These are phyloP conservation scores for Holothuria scabra DNA, from an alignment of 53 echinoderm and acorn worm species.

Conservation along the genomic window DNA sequence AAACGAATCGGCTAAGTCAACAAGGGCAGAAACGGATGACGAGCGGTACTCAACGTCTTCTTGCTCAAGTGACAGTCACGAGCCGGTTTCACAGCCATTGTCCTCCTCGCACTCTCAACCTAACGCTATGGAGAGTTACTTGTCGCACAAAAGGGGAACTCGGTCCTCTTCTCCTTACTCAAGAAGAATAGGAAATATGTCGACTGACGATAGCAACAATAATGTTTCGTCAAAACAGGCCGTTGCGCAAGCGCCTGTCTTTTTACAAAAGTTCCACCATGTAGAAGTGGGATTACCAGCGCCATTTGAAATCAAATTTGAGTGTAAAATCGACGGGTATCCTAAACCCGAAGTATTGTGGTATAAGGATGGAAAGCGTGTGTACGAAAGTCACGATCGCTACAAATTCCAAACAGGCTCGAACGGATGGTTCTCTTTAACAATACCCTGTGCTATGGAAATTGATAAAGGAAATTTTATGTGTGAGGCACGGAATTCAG, in stretches of 20 bases:
- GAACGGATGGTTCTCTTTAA: conserved; percentile 61
- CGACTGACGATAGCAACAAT: conserved; percentile 23
- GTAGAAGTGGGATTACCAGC: conserved; percentile 62
- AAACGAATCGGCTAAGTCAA: conserved; percentile 27
- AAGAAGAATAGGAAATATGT: neutral
- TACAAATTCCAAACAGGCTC: conserved; percentile 52
- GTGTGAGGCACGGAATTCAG: conserved; percentile 86
- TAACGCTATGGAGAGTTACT: conserved; percentile 40
- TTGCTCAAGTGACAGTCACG: conserved; percentile 14
- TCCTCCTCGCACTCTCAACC: conserved; percentile 2
- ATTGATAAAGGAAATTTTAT: conserved; percentile 85
- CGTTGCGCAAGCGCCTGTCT: conserved; percentile 73
- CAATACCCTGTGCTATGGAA: conserved; percentile 55
- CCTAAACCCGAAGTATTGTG: conserved; percentile 83
- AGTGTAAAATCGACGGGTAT: conserved; percentile 74
- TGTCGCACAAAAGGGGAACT: conserved; percentile 40
- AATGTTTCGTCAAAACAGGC: conserved; percentile 46
- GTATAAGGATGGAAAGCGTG: conserved; percentile 83
- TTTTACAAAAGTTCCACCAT: conserved; percentile 74
- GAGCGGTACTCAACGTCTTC: conserved; percentile 23
- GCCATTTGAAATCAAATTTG: conserved; percentile 76
- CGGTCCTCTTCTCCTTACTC: conserved; percentile 30
- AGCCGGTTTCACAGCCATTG: conserved; percentile 10
- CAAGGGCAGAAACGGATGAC: conserved; percentile 3
- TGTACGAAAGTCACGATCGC: conserved; percentile 54